Conservation (phyloP, 2,888 invertebrate genomes). For the Gastracanthus pulcherrimus region DNA sequence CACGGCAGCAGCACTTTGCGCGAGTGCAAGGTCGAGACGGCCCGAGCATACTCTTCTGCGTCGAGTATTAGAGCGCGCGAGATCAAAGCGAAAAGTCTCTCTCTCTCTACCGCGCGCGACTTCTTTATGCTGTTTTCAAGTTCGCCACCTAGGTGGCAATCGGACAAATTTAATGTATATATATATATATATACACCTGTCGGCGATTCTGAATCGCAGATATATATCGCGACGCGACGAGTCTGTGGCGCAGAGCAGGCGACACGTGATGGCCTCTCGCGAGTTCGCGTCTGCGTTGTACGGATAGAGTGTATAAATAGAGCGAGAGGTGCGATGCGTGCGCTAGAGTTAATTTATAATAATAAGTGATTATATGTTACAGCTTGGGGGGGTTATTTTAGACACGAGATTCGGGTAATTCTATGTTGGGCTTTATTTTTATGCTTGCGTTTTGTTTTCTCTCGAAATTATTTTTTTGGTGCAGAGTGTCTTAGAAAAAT, state of each 20-base stretch:
- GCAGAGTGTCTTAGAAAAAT: too few relatives aligned
- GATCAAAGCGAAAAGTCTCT: background rate
- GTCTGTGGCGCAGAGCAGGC: background rate
- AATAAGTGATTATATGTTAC: slow-evolving; percentile 29
- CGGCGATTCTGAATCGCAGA: too few relatives aligned
- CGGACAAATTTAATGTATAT: slow-evolving; percentile 16
- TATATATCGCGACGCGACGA: too few relatives aligned
- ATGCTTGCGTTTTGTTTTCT: background rate
- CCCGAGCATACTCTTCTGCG: background rate
- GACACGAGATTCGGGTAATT: slow-evolving; percentile 15
- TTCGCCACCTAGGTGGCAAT: slow-evolving; percentile 15
- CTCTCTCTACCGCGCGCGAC: background rate
- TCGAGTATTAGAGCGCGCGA: background rate
- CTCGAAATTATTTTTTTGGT: background rate
- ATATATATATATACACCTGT: too few relatives aligned
- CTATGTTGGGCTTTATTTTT: slow-evolving; percentile 8
- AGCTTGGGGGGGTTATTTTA: slow-evolving; percentile 9
- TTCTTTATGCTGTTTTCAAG: slow-evolving; percentile 1
- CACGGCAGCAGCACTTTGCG: background rate
- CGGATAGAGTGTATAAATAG: slow-evolving; percentile 47
- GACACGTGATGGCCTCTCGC: slow-evolving; percentile 16
- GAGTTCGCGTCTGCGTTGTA: background rate
- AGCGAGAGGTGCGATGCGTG: slow-evolving; percentile 6
- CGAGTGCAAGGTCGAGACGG: slow-evolving; percentile 6
- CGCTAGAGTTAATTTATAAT: slow-evolving; percentile 38